Conservation (phyloP, 2,888 invertebrate species). For the Lacanobia wlatinum region DNA sequence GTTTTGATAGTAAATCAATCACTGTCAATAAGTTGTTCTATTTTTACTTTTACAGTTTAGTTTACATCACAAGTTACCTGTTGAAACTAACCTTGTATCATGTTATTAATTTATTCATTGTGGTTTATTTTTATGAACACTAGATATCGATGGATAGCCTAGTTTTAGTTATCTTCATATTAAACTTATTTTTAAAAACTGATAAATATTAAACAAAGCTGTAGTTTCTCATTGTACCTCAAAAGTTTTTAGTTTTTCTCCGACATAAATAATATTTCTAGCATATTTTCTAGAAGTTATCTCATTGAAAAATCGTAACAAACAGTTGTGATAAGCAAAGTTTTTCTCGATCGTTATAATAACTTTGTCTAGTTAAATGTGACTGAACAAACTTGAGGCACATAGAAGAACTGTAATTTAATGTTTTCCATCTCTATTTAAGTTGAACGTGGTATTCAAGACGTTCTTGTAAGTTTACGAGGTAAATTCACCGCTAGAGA, state of each 20-base stretch:
- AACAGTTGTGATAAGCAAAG: background rate
- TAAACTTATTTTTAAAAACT: background rate
- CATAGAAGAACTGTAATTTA: constrained; percentile 1
- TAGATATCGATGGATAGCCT: too few relatives aligned
- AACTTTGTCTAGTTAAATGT: constrained; percentile 22
- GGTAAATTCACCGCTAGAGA: constrained; percentile 6
- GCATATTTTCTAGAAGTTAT: constrained; percentile 1
- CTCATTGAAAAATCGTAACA: constrained; percentile 24
- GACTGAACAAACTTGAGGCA: constrained; percentile 6
- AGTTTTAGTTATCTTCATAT: too few relatives aligned
- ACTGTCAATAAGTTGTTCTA: constrained; percentile 18
- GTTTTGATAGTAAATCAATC: constrained; percentile 14
- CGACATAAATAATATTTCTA: too few relatives aligned
- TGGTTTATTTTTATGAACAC: background rate
- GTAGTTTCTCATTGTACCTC: background rate
- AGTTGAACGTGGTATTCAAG: constrained; percentile 24
- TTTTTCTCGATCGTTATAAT: constrained; percentile 2
- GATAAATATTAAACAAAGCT: background rate
- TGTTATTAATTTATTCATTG: constrained; percentile 3
- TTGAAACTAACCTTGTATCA: background rate
- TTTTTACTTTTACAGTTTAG: constrained; percentile 14
- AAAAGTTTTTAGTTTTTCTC: constrained; percentile 3
- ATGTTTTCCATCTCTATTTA: constrained; percentile 23
- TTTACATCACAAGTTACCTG: background rate
- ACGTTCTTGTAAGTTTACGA: constrained; percentile 16